Base-by-base conservation (phyloP, 2,888 invertebrate genomes). In the Pteria penguin region DNA sequence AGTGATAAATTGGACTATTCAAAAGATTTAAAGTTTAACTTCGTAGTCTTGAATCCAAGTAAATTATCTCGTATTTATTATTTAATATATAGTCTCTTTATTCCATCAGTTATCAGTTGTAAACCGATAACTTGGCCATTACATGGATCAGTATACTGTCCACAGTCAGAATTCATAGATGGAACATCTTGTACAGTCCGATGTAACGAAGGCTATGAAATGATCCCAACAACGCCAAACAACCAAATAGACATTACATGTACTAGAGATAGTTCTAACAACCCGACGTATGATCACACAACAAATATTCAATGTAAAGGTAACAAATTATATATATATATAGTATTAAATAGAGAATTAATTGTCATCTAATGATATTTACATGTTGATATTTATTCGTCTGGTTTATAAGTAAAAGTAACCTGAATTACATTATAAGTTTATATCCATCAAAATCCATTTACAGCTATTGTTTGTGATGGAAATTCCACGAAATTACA, bases 31-130 rank as follows among this genome's bases (percentile, higher is more conserved):
- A n/a, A n/a, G n/a, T n/a, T n/a, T n/a, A n/a, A n/a, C n/a, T n/a
- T n/a, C n/a, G n/a, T n/a, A n/a, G n/a, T n/a, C n/a, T n/a, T n/a
- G n/a, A n/a, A n/a, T n/a, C n/a, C n/a, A n/a, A n/a, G n/a, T n/a
- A n/a, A n/a, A n/a, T n/a, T n/a, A n/a, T n/a, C n/a, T n/a, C n/a
- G n/a, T n/a, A n/a, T n/a, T n/a, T n/a, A n/a, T n/a, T n/a, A n/a
- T n/a, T n/a, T n/a, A n/a, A n/a, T n/a, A n/a, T n/a, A n/a, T n/a
- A n/a, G n/a, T n/a, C n/a, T n/a, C n/a, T n/a, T n/a, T n/a, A n/a
- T n/a, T n/a, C n/a, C n/a, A n/a, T 32, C 45, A 71, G 71, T 71
- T 4, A 54, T 18, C n/a, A 31, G 32, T 4, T 71, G 71, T 60
- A n/a, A 32, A 2, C 71, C 61, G 18, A 61, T 62, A 14, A 2